Conservation (phyloP, 1,140 invertebrate species). For the Epicauta chinensis region DNA sequence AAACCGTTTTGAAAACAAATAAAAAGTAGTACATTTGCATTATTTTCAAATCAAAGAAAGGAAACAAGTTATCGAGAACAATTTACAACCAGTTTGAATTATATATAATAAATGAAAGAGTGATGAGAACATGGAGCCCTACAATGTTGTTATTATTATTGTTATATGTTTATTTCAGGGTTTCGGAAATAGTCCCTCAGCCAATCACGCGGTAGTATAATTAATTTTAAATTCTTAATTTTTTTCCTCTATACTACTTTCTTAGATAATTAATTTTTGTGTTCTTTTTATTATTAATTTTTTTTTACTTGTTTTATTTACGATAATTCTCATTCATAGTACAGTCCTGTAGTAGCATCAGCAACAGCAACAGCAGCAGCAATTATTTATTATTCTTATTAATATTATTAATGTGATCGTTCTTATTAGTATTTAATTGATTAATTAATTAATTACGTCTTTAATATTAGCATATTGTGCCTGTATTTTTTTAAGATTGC, state of each 20-base stretch:
- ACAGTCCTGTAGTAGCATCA: constrained; percentile 33
- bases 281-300: constrained; percentile 15
- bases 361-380: constrained; percentile 5
- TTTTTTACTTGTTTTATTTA: constrained; percentile 14
- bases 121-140: no score
- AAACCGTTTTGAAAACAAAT: no score
- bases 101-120: constrained; percentile 5
- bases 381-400: constrained; percentile 13
- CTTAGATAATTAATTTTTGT: constrained; percentile 1
- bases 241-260: constrained; percentile 20
- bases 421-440: background rate
- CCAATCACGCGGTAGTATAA: constrained; percentile 49
- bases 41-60: no score
- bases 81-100: no score
- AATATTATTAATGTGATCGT: constrained; percentile 6
- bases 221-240: constrained; percentile 35
- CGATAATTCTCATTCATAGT: constrained; percentile 43
- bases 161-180: constrained; percentile 42
- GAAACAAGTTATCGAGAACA: no score
- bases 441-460: background rate
- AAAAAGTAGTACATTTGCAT: no score
- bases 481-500: constrained; percentile 11
- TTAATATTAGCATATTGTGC: constrained; percentile 12
- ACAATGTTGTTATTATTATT: constrained; percentile 14
- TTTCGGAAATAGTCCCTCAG: constrained; percentile 44